Percentiles rank a stretch among this genome's conserved stretches.
Conservation (phyloP, 2,113 vertebrate species). For the Picathartes gymnocephalus region DNA sequence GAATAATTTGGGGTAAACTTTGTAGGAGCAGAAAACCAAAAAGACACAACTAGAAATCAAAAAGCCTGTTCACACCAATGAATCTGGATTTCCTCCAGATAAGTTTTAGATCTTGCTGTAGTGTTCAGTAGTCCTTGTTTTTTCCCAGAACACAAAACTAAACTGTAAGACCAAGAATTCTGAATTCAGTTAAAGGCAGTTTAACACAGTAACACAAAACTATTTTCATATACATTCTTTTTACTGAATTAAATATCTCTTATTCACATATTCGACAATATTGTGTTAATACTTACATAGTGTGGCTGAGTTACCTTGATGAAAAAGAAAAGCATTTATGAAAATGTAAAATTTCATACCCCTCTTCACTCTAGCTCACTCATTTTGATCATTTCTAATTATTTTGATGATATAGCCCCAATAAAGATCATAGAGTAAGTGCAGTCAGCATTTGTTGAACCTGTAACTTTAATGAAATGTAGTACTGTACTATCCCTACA, state of each 20-base stretch:
- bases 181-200: background rate
- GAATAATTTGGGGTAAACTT: background rate
- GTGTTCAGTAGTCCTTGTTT: background rate
- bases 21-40: background rate
- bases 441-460: slow-evolving; percentile 44
- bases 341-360: background rate
- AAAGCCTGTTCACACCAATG: background rate
- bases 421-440: background rate
- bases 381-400: slow-evolving; percentile 35
- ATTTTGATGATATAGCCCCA: background rate
- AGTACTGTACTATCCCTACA: slow-evolving; percentile 35
- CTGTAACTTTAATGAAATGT: slow-evolving; percentile 55
- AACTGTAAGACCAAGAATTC: background rate
- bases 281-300: background rate
- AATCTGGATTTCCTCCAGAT: background rate
- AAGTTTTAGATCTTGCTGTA: background rate
- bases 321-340: background rate
- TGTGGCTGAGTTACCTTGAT: background rate
- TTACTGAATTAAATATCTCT: background rate
- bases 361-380: background rate
- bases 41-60: background rate
- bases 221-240: background rate
- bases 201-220: background rate
- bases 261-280: background rate
- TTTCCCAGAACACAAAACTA: background rate